These are phyloP conservation scores for Calameuta pallipes DNA, from an alignment of 2,888 invertebrate species.

Conservation along the genomic window DNA sequence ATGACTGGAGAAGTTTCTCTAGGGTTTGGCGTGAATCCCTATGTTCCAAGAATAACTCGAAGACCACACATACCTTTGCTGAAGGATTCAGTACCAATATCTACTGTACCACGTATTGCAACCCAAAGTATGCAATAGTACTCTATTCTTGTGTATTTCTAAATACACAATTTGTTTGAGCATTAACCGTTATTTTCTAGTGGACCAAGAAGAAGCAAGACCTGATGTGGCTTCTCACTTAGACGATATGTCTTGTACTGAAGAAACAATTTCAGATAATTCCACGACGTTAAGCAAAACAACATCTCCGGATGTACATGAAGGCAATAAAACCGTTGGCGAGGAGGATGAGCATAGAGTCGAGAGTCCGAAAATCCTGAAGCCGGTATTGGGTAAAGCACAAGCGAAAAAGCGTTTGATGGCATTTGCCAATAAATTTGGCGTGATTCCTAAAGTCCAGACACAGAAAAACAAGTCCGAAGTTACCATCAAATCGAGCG, in stretches of 20 bases:
- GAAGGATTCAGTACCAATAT: neutral
- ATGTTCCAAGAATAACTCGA: neutral
- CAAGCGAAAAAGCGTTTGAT: constrained; percentile 63
- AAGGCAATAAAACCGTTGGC: constrained; percentile 41
- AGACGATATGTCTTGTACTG: constrained; percentile 16
- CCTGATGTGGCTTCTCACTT: neutral
- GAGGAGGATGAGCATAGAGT: constrained; percentile 45
- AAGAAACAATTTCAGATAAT: constrained; percentile 37
- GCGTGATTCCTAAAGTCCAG: constrained; percentile 47
- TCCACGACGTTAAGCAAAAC: constrained; percentile 42
- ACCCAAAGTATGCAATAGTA: neutral
- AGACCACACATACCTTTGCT: neutral
- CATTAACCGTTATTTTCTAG: neutral
- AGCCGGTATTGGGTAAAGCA: constrained; percentile 61
- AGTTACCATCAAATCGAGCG: constrained; percentile 15
- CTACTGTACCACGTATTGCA: neutral
- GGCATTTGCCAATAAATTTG: constrained; percentile 63
- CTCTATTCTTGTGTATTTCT: neutral
- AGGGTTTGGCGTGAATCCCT: neutral
- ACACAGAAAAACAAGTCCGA: constrained; percentile 37
- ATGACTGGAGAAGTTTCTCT: neutral
- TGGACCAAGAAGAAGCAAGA: neutral
- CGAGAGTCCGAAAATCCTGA: constrained; percentile 53
- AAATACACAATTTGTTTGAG: neutral
- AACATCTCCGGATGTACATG: constrained; percentile 53